Percentiles rank a stretch among this genome's conserved stretches.
phyloP scores from a whole-genome alignment of 2,888 invertebrate species.

The Melitaea athalia region DNA sequence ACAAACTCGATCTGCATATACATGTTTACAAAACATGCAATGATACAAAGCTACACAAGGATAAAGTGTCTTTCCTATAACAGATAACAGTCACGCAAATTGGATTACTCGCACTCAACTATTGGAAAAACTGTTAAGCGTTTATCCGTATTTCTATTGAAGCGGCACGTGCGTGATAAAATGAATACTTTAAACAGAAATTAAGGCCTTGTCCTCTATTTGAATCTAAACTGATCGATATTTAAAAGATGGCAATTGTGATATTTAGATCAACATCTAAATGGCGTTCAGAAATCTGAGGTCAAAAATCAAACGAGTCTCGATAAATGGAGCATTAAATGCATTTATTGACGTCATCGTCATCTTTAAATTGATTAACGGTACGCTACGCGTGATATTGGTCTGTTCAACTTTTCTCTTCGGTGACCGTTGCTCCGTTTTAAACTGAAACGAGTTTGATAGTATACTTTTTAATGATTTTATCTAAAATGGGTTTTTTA shows the following conservation, averaged over 20 bases:
- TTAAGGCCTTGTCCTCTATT: constrained; percentile 67
- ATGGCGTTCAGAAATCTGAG: constrained; percentile 36
- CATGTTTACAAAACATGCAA: background rate
- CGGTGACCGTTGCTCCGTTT: constrained; percentile 16
- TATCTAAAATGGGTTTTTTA: background rate
- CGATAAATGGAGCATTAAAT: constrained; percentile 40
- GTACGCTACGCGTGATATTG: constrained; percentile 21
- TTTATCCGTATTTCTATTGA: constrained; percentile 19
- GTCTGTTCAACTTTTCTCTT: too few species aligned
- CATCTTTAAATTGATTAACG: constrained; percentile 29
- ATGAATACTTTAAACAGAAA: constrained; percentile 65
- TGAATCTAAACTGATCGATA: constrained; percentile 61
- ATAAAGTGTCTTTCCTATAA: background rate
- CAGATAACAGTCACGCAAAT: constrained; percentile 19
- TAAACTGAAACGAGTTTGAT: constrained; percentile 25
- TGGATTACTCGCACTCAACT: constrained; percentile 1
- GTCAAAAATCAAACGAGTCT: constrained; percentile 44
- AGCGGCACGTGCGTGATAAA: constrained; percentile 54
- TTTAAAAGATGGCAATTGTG: constrained; percentile 61
- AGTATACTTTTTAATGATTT: constrained; percentile 22
- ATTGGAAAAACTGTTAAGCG: constrained; percentile 12
- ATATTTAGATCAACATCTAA: constrained; percentile 45
- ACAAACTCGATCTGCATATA: background rate
- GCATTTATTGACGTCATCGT: constrained; percentile 34
- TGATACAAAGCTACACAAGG: background rate